Evolutionary conservation across 1,140 invertebrate species (phyloP).

Genomic region (Leptopilina boulardi): DNA sequence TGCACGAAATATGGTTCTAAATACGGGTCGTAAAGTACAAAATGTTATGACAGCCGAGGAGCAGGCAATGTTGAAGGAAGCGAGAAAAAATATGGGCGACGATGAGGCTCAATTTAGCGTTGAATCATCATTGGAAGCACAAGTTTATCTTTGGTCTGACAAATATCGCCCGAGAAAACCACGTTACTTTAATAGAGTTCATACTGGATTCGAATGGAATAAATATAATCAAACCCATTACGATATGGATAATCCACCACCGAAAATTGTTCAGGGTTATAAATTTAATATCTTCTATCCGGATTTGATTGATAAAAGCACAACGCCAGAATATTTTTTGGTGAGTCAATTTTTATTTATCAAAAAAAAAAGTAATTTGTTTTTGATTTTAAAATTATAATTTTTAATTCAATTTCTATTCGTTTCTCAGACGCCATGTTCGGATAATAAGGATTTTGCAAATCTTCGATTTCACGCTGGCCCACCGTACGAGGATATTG

Average conservation of each 20-base stretch:
- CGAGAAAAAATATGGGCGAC: slow-evolving; percentile 90
- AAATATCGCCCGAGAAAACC: slow-evolving; percentile 99
- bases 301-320: slow-evolving; percentile 96
- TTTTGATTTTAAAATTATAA: too few species aligned
- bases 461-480: slow-evolving; percentile 96
- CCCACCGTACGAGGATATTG: slow-evolving; percentile 99
- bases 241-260: slow-evolving; percentile 99
- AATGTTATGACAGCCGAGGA: slow-evolving; percentile 78
- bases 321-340: slow-evolving; percentile 95
- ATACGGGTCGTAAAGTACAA: slow-evolving; percentile 77
- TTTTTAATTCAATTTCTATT: slow-evolving; percentile 38
- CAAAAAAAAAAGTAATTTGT: too few species aligned
- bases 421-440: slow-evolving; percentile 87
- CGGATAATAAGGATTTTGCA: slow-evolving; percentile 96
- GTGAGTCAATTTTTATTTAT: slow-evolving; percentile 72
- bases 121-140: slow-evolving; percentile 89
- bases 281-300: slow-evolving; percentile 99
- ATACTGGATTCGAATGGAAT: slow-evolving; percentile 99
- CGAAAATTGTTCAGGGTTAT: slow-evolving; percentile 99
- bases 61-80: slow-evolving; percentile 84
- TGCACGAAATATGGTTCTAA: slow-evolving; percentile 81
- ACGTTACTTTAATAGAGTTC: slow-evolving; percentile 97
- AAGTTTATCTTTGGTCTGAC: slow-evolving; percentile 97
- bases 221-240: slow-evolving; percentile 99
- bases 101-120: slow-evolving; percentile 96